phyloP scores from a whole-genome alignment of 2,113 vertebrate genomes.

The Meleagris gallopavo region DNA sequence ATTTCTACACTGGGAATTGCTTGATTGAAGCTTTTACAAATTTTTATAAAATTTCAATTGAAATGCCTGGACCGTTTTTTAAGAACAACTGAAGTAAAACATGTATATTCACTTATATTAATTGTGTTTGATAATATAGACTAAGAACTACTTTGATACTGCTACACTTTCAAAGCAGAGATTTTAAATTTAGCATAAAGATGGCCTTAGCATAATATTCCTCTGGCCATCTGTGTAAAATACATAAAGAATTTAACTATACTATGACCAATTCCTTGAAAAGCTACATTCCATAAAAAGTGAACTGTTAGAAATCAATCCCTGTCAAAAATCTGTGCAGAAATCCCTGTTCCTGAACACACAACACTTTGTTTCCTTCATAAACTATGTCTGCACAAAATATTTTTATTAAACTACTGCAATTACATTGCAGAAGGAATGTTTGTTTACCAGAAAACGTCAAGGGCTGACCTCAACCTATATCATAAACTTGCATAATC shows the following conservation, averaged over 20 bases:
- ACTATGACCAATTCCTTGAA: not conserved
- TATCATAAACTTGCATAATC: not conserved
- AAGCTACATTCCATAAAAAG: not conserved
- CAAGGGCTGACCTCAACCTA: not conserved
- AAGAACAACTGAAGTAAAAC: not conserved
- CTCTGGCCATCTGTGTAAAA: slow-evolving; percentile 5
- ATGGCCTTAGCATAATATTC: not conserved
- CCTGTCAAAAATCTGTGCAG: not conserved
- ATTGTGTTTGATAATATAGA: not conserved
- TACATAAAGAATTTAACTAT: not conserved
- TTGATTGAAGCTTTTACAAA: not conserved
- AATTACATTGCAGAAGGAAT: not conserved
- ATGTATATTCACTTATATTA: not conserved
- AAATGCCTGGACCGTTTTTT: not conserved
- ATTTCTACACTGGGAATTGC: not conserved
- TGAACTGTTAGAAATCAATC: not conserved
- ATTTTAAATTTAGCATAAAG: slow-evolving; percentile 12
- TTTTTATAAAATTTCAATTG: not conserved
- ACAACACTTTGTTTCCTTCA: not conserved
- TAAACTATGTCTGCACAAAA: not conserved
- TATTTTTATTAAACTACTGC: not conserved
- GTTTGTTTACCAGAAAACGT: not conserved
- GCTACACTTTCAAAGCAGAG: not conserved
- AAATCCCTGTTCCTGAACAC: not conserved
- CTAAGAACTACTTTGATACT: not conserved